Conservation (phyloP, 2,797 vertebrate species). For the Girardinus metallicus region DNA sequence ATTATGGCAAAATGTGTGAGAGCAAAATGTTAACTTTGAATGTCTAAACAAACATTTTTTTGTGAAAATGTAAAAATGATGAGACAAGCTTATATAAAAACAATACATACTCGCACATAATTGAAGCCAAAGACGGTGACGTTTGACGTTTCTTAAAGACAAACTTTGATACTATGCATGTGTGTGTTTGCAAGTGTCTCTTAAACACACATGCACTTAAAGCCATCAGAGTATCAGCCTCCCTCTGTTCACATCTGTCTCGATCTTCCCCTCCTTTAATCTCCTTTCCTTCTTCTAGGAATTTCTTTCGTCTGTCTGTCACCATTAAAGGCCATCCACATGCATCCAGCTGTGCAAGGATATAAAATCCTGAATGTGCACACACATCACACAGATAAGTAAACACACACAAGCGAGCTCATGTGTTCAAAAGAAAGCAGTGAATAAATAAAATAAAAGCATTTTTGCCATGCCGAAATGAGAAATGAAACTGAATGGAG, state of each 20-base stretch:
- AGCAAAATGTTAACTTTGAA: background rate
- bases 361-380: slow-evolving; percentile 14
- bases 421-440: slow-evolving; percentile 12
- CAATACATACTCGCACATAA: background rate
- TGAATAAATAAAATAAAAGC: slow-evolving; percentile 24
- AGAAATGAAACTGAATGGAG: background rate
- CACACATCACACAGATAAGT: background rate
- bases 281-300: slow-evolving; percentile 37
- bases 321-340: slow-evolving; percentile 44
- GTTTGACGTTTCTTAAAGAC: slow-evolving; percentile 50
- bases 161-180: slow-evolving; percentile 32
- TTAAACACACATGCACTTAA: slow-evolving; percentile 17
- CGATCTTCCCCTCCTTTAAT: slow-evolving; percentile 63
- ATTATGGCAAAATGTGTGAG: background rate
- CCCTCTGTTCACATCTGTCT: slow-evolving; percentile 42
- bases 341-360: slow-evolving; percentile 3
- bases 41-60: background rate
- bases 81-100: background rate
- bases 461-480: background rate
- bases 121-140: slow-evolving; percentile 29
- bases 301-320: slow-evolving; percentile 46
- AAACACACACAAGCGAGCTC: background rate
- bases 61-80: background rate
- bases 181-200: slow-evolving; percentile 27
- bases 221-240: slow-evolving; percentile 43